These are phyloP conservation scores for Laupala kohalensis DNA, from an alignment of 1,140 invertebrate species.

Conservation along the genomic window DNA sequence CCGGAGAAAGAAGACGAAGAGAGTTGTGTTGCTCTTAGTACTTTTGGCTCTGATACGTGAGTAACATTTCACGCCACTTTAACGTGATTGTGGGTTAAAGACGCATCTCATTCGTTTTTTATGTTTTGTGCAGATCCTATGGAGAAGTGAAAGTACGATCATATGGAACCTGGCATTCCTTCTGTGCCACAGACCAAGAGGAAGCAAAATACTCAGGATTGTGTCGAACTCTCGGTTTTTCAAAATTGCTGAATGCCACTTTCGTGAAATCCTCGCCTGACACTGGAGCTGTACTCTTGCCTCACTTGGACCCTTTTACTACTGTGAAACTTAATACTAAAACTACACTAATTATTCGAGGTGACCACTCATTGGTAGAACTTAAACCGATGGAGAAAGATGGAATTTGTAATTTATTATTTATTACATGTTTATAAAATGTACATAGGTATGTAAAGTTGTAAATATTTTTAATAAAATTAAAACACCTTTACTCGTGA, in stretches of 20 bases:
- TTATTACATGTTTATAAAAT: neutral
- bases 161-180: neutral
- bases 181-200: neutral
- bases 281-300: neutral
- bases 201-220: neutral
- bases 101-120: neutral
- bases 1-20: slow-evolving; percentile 52
- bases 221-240: neutral
- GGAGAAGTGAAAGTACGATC: neutral
- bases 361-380: neutral
- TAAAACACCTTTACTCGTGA: neutral
- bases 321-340: neutral
- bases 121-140: neutral
- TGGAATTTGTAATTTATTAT: neutral
- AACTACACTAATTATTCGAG: neutral
- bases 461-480: neutral
- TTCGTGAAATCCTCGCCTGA: neutral
- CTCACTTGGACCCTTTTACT: neutral
- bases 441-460: neutral
- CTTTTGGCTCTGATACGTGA: neutral
- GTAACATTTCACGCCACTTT: neutral
- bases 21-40: slow-evolving; percentile 28
- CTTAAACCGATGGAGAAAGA: neutral
- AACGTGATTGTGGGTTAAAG: neutral
- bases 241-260: neutral